Evolutionary conservation across 2,888 invertebrate genomes (phyloP), one percentile per base, ranked within the genome.

Genomic region (Luffia ferchaultella): DNA sequence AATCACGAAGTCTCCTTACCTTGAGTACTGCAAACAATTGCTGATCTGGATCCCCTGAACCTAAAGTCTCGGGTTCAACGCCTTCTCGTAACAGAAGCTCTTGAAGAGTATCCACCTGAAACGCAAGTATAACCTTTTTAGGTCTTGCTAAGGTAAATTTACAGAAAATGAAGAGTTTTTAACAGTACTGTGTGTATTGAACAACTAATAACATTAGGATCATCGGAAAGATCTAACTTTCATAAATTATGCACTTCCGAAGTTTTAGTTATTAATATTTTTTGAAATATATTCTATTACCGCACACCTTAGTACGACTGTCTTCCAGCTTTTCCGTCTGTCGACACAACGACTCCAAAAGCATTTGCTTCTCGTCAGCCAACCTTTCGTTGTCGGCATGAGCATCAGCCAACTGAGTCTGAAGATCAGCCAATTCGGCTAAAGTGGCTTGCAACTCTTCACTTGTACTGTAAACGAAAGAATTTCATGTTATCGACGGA

Each of bases 361-460:
- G 87, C 45, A 96, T 91, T 59, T 91, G 90, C 68, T 96, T 96
- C 77, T 97, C 97, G 59, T 96, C 95, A 3, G 90, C 88, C 30
- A 97, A 85, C 51, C 93, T 87, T 62, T 95, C 93, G 74, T 96
- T 96, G 68, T 96, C 95, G 2, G 91, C 88, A 68, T 95, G 95
- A 2, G 96, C 87, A 66, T 96, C 95, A 17, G 90, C 90, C 55
- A 96, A 83, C 73, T 95, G 94, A 3, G 92, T 87, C 75, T 97
- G 96, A 42, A 97, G 82, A 72, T 97, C 96, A 9, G 95, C 92
- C 55, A 96, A 79, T 76, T 97, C 97, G 61, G 96, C 96, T 46
- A 97, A 84, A 0, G 97, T 97, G 1, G 97, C 97, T 77, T 97
- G 96, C 2, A 96, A 84, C 73, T 96, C 96, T 73, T 96, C 95